These are phyloP conservation scores for Drosophila mimica DNA, from an alignment of 2,888 invertebrate species.

Conservation along the genomic window DNA sequence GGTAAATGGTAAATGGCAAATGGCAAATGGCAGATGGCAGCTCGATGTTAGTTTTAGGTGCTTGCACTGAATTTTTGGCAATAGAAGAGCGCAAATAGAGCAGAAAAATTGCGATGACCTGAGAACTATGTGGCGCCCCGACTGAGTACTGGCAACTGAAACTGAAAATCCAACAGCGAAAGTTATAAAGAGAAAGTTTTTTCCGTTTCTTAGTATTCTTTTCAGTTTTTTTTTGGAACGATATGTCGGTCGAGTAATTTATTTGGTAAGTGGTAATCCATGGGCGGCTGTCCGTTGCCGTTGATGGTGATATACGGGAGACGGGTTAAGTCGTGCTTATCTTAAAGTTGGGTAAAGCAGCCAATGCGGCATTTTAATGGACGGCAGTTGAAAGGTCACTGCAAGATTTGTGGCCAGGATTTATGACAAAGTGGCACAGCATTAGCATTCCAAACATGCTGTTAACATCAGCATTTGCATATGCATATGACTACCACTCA, in stretches of 20 bases:
- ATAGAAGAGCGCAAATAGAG: constrained; percentile 73
- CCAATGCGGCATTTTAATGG: constrained; percentile 69
- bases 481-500: constrained; percentile 55
- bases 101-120: constrained; percentile 72
- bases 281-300: constrained; percentile 62
- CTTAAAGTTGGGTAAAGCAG: constrained; percentile 67
- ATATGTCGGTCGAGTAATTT: constrained; percentile 57
- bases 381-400: constrained; percentile 75
- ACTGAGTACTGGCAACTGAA: constrained; percentile 17
- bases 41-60: constrained; percentile 68
- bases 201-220: background rate
- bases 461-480: constrained; percentile 76
- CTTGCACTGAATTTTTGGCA: constrained; percentile 74
- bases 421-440: constrained; percentile 62
- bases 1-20: constrained; percentile 68
- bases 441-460: constrained; percentile 71
- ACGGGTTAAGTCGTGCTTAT: constrained; percentile 60
- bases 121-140: constrained; percentile 29
- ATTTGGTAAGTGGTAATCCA: constrained; percentile 77
- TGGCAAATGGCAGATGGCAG: constrained; percentile 63
- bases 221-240: background rate
- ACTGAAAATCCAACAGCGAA: constrained; percentile 56
- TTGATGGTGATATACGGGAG: constrained; percentile 62
- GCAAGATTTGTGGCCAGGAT: constrained; percentile 68
- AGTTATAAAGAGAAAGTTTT: constrained; percentile 69